Percentiles rank a stretch among this genome's conserved stretches.
phyloP scores from a whole-genome alignment of 2,797 vertebrate genomes.

The Lepus townsendii region DNA sequence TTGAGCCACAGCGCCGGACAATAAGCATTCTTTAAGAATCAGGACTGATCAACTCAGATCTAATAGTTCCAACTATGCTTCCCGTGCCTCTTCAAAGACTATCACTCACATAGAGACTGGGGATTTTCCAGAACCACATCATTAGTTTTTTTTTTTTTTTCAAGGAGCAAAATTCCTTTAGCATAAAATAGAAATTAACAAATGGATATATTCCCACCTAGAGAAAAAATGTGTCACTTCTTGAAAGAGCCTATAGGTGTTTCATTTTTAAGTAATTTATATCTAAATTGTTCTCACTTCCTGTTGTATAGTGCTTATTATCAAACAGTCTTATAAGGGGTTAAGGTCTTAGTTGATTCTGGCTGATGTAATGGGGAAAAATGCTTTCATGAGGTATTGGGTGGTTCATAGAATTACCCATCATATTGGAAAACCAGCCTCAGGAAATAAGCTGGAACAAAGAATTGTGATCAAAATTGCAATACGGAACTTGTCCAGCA shows the following conservation, averaged over 20 bases:
- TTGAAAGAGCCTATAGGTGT: neutral
- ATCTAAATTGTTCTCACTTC: conserved; percentile 15
- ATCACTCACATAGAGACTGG: neutral
- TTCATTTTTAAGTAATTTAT: neutral
- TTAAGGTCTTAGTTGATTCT: neutral
- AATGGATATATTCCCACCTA: neutral
- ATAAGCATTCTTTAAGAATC: neutral
- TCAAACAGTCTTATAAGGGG: neutral
- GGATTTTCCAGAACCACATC: neutral
- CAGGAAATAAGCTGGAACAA: neutral
- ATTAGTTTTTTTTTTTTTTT: neutral
- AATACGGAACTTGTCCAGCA: neutral
- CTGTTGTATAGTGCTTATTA: neutral
- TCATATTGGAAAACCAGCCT: neutral
- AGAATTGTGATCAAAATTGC: neutral
- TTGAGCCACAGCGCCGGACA: too few relatives aligned
- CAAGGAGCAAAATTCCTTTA: conserved; percentile 24
- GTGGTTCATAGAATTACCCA: neutral
- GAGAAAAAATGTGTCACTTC: neutral
- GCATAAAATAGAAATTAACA: neutral
- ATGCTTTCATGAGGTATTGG: neutral
- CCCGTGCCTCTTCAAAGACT: neutral
- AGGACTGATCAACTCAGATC: neutral
- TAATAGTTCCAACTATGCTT: neutral
- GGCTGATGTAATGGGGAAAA: neutral